phyloP scores from a whole-genome alignment of 2,888 invertebrate species.

The Perizoma affinitatum region DNA sequence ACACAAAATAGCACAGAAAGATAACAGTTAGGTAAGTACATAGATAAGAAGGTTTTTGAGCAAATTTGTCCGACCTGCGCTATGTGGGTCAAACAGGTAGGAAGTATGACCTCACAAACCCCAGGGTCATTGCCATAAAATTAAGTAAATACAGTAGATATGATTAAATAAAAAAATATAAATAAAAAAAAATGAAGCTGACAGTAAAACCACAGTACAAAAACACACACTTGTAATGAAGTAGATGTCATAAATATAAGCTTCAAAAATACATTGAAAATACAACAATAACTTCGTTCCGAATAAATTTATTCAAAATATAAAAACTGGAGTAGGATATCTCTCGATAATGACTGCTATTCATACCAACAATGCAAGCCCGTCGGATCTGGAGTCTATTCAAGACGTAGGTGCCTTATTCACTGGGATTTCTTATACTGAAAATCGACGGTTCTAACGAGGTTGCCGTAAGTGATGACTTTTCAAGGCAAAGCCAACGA shows the following conservation, averaged over 20 bases:
- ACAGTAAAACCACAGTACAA: conserved; percentile 5
- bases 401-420: conserved; percentile 70
- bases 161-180: no score
- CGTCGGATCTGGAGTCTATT: conserved; percentile 64
- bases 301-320: conserved; percentile 53
- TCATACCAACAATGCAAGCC: conserved; percentile 69
- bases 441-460: conserved; percentile 13
- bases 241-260: neutral
- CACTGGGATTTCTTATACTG: conserved; percentile 62
- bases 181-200: no score
- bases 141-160: no score
- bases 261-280: conserved; percentile 1
- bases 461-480: conserved; percentile 4
- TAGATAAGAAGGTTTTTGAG: no score
- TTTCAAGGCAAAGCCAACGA: no score
- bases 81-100: no score
- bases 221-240: neutral
- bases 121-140: no score
- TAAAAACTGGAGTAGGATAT: conserved; percentile 51
- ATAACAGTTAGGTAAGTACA: no score
- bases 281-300: conserved; percentile 34
- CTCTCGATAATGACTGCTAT: conserved; percentile 69
- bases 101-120: no score
- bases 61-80: no score
- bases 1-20: no score